Base-by-base conservation (phyloP, 1,140 invertebrate genomes). In the Pogonomyrmex californicus region DNA sequence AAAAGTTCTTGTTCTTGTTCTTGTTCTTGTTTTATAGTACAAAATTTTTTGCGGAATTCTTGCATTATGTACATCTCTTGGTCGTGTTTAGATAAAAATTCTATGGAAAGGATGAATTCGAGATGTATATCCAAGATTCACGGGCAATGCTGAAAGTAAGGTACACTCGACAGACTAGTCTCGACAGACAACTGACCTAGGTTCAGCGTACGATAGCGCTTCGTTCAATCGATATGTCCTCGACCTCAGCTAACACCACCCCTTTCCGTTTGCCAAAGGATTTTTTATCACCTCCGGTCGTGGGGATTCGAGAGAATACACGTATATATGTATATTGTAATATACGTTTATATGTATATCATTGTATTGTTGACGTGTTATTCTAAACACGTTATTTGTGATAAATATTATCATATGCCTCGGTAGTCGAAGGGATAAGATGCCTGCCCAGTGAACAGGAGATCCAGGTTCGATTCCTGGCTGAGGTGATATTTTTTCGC, bases 201-300 rank as follows among this genome's bases (percentile, higher is more conserved):
- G 85, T 81, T 87, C 49, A 81, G 85, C n/a, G 51, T 17, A 68
- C 63, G 85, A 7, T 3, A 30, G 49, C 56, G 51, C 73, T 54
- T 66, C 38, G 14, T 66, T 0, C 23, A 65, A 88, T 88, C 83
- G 73, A 88, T 88, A 88, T 73, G 75, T 81, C 71, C 75, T 65
- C 66, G 83, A 86, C 87, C 75, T 60, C 47, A 1, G 12, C 0
- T 33, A 47, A 56, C 58, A 36, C 30, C 4, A 2, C 7, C 23
- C 10, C 36, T 76, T 63, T 7, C 33, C 36, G 12, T 60, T 76
- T 70, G 14, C 36, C 23, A 12, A 47, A 79, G 30, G 54, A 77
- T 65, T 1, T 70, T 47, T 49, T 78, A 58, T 33, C 23, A 23
- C 23, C 23, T 23, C 23, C 23, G 23, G 23, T 23, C 23, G 23